Base-by-base conservation (phyloP, 2,888 invertebrate genomes). In the Polia nebulosa region DNA sequence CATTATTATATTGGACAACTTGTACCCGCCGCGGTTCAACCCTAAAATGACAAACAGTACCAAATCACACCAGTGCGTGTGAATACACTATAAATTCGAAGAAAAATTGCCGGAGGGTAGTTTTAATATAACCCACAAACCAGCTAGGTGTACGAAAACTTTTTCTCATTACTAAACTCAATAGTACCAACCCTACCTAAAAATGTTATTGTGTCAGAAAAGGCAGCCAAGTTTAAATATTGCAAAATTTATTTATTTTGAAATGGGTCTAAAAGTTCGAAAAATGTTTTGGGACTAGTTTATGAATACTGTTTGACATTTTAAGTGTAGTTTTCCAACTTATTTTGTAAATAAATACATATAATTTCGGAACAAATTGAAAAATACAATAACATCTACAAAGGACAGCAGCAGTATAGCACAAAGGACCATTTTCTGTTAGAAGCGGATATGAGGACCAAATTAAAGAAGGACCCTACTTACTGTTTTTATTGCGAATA, bases 1-100 rank as follows among this genome's bases (percentile, higher is more conserved):
- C 71, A 70, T 83, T 88, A 87, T 87, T 85, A 85, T 88, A 87
- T 87, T 85, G 85, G 80, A 87, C 88, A 89, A 87, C 76, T 86
- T 84, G 82, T 82, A 83, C 60, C 65, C 65, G 67, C 76, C 71
- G 62, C 78, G 67, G 77, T 68, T 81, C 81, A 80, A 87, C 85
- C 84, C 86, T 70, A 45, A 83, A 88, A 90, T 93, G 93, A 93
- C 88, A 92, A 92, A 93, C 90, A 80, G 91, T 81, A 81, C 34
- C 69, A 59, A 88, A 91, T 91, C 94, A 94, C 94, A 95, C 94
- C 83, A 80, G 87, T 93, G 94, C 94, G 94, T 94, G 94, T 89
- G 84, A 78, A 78, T 58, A 81, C 61, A 81, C 91, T 83, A 94
- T 95, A 94, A 95, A 93, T 92, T 91, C 74, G 52, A 74, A 78